Conservation (phyloP, 2,113 vertebrate genomes). For the Nannobrachium achirus region DNA sequence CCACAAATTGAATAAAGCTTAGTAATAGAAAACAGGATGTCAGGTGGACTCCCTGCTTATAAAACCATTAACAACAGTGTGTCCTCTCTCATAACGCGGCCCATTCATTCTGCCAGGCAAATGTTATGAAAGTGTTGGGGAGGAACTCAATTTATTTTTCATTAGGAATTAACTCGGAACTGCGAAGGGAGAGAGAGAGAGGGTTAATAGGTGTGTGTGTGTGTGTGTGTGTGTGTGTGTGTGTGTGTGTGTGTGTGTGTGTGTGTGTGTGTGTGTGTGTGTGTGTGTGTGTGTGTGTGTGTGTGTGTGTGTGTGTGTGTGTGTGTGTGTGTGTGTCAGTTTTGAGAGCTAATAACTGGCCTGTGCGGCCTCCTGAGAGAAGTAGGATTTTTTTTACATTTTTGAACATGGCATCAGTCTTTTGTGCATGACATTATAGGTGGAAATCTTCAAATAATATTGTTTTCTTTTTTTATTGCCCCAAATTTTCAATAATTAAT, state of each 20-base stretch:
- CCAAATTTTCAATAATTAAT: too few species aligned
- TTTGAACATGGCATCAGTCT: too few species aligned
- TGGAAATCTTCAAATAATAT: too few species aligned
- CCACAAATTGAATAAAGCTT: constrained; percentile 87
- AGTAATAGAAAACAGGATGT: constrained; percentile 81
- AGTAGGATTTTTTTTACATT: constrained; percentile 1
- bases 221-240: constrained; percentile 63
- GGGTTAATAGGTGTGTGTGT: constrained; percentile 70
- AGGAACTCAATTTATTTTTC: constrained; percentile 82
- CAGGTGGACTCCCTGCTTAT: constrained; percentile 82
- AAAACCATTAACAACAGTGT: constrained; percentile 87
- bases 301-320: constrained; percentile 62
- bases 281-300: constrained; percentile 60
- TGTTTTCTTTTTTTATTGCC: constrained; percentile 11
- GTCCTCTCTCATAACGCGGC: constrained; percentile 83
- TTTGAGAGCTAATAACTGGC: constrained; percentile 49
- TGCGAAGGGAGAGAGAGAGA: constrained; percentile 50
- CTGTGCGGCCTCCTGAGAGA: constrained; percentile 11
- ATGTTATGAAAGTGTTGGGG: constrained; percentile 78
- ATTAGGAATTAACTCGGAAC: constrained; percentile 76
- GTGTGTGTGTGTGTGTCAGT: constrained; percentile 60
- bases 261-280: constrained; percentile 63
- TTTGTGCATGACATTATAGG: too few species aligned
- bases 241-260: constrained; percentile 60
- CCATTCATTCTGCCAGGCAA: constrained; percentile 82